Base-by-base conservation (phyloP, 2,797 vertebrate genomes). In the Ceyx erithaca region DNA sequence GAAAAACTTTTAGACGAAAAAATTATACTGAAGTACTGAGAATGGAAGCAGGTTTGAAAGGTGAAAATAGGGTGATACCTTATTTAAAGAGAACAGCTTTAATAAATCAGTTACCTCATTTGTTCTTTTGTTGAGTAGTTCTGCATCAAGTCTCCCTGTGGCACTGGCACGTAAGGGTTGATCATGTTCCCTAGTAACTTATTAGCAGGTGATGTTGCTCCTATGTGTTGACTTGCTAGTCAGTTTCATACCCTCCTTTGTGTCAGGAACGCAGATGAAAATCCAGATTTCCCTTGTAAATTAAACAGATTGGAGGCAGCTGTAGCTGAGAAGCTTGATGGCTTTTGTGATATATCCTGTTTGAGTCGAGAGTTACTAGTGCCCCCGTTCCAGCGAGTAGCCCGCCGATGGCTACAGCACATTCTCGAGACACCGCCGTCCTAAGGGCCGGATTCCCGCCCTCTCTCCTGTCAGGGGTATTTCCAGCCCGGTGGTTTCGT, bases 241-340 rank as follows among this genome's bases (percentile, higher is more conserved):
- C 35, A 4, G 26, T 49, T 30, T 31, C 14, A 4, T 14, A 12
- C 22, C 5, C 8, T 14, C 41, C 22, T 4, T 22, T 6, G 0
- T 30, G 15, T 30, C 9, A 22, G 57, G 22, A 21, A 35, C 6
- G 37, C 30, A 10, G 14, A 12, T 13, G 18, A n/a, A 46, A 49
- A 48, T 6, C 41, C 54, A 7, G 31, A 22, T 37, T 37, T 37
- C 37, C 16, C 8, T 37, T 4, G 0, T 2, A 23, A 3, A 19
- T 52, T 4, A 10, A 13, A 30, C 22, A 30, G 12, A 7, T 1
- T 5, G 22, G 43, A 20, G 45, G 23, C 30, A 3, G 31, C 40
- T 3, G 16, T 8, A 5, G 10, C 2, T 10, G 14, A 9, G 5
- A n/a, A 14, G 40, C 30, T 35, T 12, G 4, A 4, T 22, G 25